These are phyloP conservation scores for Vollenhovia emeryi DNA, from an alignment of 1,140 invertebrate genomes.

Conservation along the genomic window DNA sequence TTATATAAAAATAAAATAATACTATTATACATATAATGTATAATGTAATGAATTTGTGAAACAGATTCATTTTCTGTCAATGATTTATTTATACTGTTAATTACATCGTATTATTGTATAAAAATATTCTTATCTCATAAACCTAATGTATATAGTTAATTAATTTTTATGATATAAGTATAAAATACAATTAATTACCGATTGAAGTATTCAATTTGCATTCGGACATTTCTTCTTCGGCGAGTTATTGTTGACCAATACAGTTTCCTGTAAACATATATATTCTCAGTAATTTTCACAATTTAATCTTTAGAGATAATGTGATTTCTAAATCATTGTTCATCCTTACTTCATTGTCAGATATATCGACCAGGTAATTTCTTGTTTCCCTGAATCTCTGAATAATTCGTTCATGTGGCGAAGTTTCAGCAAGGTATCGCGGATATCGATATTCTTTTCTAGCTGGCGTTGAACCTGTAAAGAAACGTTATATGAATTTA, in stretches of 20 bases:
- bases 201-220: background rate
- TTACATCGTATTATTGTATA: slow-evolving; percentile 23
- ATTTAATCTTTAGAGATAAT: background rate
- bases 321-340: background rate
- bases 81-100: slow-evolving; percentile 13
- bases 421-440: slow-evolving; percentile 86
- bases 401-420: slow-evolving; percentile 89
- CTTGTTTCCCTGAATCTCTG: slow-evolving; percentile 84
- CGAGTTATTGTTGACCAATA: slow-evolving; percentile 29
- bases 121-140: slow-evolving; percentile 14
- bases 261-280: slow-evolving; percentile 8
- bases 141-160: slow-evolving; percentile 3
- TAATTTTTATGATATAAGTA: slow-evolving; percentile 11
- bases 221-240: slow-evolving; percentile 33
- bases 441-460: slow-evolving; percentile 88
- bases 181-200: slow-evolving; percentile 38
- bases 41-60: background rate
- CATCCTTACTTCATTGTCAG: slow-evolving; percentile 77
- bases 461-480: slow-evolving; percentile 87
- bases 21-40: background rate
- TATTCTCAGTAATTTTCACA: background rate
- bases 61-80: background rate
- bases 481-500: slow-evolving; percentile 79
- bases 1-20: background rate
- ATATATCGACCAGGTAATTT: slow-evolving; percentile 59